These are phyloP conservation scores for Drosophila equinoxialis DNA, from an alignment of 1,140 invertebrate genomes.

Conservation along the genomic window DNA sequence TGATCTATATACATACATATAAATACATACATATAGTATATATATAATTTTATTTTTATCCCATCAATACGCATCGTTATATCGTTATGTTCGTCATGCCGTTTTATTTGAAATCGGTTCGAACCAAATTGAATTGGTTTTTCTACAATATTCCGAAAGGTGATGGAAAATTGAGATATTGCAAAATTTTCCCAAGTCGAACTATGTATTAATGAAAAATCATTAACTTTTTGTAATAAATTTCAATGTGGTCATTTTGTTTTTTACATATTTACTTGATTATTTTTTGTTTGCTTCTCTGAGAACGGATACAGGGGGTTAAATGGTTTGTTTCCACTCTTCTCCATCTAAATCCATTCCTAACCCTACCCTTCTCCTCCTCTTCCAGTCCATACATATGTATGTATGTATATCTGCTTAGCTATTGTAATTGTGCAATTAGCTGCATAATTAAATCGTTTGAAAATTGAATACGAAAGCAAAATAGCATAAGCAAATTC, in stretches of 20 bases:
- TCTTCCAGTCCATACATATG: no score
- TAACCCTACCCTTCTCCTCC: no score
- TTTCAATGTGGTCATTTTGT: neutral
- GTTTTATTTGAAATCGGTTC: neutral
- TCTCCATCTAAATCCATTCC: no score
- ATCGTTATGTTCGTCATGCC: neutral
- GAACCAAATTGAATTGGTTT: neutral
- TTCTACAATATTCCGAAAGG: no score
- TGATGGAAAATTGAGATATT: neutral
- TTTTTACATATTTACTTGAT: neutral
- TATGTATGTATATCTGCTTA: neutral
- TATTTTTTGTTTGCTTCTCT: neutral
- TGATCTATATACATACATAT: neutral
- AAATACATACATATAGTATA: neutral
- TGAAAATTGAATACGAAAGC: no score
- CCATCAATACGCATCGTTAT: neutral
- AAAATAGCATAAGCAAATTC: no score
- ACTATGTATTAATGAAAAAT: no score
- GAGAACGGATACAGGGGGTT: no score
- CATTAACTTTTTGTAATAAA: neutral
- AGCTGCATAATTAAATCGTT: no score
- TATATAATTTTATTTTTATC: slow-evolving; percentile 3
- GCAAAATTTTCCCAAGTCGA: neutral
- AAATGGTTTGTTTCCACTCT: no score
- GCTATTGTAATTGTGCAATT: no score